Base-by-base conservation (phyloP, 2,113 vertebrate species). In the Elephantulus edwardii region DNA sequence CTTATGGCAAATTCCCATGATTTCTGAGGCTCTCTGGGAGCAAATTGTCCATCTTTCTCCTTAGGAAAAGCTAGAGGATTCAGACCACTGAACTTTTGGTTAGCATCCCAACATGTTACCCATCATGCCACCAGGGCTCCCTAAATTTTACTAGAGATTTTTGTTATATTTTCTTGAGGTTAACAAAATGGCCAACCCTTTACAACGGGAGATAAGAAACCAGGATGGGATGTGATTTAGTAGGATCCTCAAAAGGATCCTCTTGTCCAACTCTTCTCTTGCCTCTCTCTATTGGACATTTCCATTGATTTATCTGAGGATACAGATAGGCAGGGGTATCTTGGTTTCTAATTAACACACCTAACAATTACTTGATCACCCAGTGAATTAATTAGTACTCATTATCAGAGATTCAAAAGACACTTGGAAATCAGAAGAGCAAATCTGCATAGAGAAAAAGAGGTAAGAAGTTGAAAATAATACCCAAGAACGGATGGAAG, bases 381-480 rank as follows among this genome's bases (percentile, higher is more conserved):
- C 46, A 85, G 3, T 83, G 82, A 93, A 92, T 3, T 62, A 17
- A 77, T 75, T 82, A 60, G 8, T 30, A 77, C 33, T 86, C 64
- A 52, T 42, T 87, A 35, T 46, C 80, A 72, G 0, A 48, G 16
- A 52, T 35, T 11, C 1, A 68, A 30, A 44, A 54, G 9, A 76
- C 35, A 70, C 80, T 75, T 74, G 14, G 70, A 72, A 17, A n/a
- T 35, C 85, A 35, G 52, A 56, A 90, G 40, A 92, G 13, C 62
- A 72, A 24, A 83, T 62, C 85, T 38, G 90, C 35, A 62, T 48
- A 78, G 30, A 6, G 3, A 20, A 19, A 62, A 88, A 50, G 35
- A 95, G 72, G 79, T 48, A 90, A 52, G 24, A 95, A 35, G 1
- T 58, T 91, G 75, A 93, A 88, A 93, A 74, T 78, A 68, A 91